A percentile compares a stretch with the other conserved stretches of the same genome.
phyloP scores from a whole-genome alignment of 2,888 invertebrate genomes.

The Epistrophe eligans region DNA sequence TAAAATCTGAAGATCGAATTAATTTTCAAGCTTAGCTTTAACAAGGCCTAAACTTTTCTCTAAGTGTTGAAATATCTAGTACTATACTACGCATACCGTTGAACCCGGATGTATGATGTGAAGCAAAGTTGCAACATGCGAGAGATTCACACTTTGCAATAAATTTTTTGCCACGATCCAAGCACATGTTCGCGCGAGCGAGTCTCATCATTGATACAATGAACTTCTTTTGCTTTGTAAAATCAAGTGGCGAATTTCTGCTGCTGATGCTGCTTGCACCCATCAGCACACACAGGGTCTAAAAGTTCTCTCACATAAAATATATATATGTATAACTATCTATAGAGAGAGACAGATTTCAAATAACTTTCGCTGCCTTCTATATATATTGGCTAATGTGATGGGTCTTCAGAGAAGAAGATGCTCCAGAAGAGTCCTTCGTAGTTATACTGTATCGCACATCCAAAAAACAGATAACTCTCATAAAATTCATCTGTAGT shows the following conservation, averaged over 20 bases:
- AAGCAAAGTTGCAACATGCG: conserved; percentile 56
- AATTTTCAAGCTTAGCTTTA: too few relatives aligned
- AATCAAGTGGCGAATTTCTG: neutral
- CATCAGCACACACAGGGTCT: conserved; percentile 52
- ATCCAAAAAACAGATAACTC: conserved; percentile 42
- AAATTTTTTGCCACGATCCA: conserved; percentile 48
- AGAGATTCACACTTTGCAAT: conserved; percentile 71
- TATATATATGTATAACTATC: neutral
- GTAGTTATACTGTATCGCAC: conserved; percentile 63
- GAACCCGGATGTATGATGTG: conserved; percentile 66
- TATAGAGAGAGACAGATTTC: conserved; percentile 35
- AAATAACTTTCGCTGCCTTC: conserved; percentile 60
- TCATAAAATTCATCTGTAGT: conserved; percentile 72
- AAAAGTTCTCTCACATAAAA: conserved; percentile 59
- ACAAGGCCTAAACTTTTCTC: neutral
- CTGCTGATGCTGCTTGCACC: conserved; percentile 20
- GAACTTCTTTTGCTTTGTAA: conserved; percentile 32
- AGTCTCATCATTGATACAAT: conserved; percentile 71
- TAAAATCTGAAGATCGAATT: too few relatives aligned
- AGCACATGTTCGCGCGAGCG: neutral
- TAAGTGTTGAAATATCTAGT: conserved; percentile 11
- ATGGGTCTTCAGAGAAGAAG: neutral
- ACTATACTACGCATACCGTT: conserved; percentile 62
- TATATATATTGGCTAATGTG: neutral
- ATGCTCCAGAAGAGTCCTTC: conserved; percentile 29